These are phyloP conservation scores for Conomelus anceps DNA, from an alignment of 2,888 invertebrate genomes.

Conservation along the genomic window DNA sequence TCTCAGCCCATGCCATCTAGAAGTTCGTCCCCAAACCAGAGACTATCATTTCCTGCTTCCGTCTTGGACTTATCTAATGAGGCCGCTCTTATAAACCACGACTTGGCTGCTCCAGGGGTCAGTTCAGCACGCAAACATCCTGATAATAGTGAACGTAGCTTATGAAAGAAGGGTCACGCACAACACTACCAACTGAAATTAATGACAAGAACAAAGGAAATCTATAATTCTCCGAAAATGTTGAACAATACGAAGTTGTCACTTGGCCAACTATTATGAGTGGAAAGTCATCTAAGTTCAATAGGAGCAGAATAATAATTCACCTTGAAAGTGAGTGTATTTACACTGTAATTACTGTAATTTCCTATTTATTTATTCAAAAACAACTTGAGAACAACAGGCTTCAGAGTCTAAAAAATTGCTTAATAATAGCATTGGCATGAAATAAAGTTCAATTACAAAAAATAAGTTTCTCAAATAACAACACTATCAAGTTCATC, in stretches of 20 bases:
- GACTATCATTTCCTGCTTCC: background rate
- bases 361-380: too few relatives aligned
- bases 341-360: too few relatives aligned
- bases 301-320: too few relatives aligned
- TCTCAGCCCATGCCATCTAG: background rate
- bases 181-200: background rate
- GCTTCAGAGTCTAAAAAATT: too few relatives aligned
- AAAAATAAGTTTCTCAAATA: too few relatives aligned
- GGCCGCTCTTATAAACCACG: background rate
- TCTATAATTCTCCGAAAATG: background rate
- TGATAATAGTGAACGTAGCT: background rate
- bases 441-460: too few relatives aligned
- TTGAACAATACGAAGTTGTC: background rate
- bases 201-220: background rate
- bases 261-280: background rate
- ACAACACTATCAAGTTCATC: too few relatives aligned
- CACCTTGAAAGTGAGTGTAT: too few relatives aligned
- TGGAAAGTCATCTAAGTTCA: too few relatives aligned
- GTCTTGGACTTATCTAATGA: background rate
- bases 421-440: too few relatives aligned
- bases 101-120: background rate
- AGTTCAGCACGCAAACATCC: background rate
- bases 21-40: background rate
- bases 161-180: background rate
- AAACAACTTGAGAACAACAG: too few relatives aligned